These are phyloP conservation scores for Callithrix jacchus DNA, from an alignment of 2,113 vertebrate species.

Conservation along the genomic window DNA sequence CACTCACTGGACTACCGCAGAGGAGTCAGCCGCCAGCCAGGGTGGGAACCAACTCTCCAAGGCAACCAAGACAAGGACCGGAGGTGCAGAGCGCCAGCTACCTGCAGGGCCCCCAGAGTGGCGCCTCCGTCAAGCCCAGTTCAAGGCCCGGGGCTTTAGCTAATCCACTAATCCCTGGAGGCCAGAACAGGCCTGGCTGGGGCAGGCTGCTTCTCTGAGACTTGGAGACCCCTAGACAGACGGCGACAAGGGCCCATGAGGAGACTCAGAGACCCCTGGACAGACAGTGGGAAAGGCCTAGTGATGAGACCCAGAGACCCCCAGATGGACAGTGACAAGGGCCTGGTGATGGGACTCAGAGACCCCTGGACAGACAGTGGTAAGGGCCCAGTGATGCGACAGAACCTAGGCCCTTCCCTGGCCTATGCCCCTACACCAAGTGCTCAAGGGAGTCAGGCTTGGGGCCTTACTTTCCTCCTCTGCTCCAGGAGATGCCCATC, in stretches of 20 bases:
- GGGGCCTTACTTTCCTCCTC: not conserved
- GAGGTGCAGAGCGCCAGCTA: constrained; percentile 18
- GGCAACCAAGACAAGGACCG: not conserved
- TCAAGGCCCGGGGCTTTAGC: not conserved
- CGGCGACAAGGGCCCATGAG: too few species aligned
- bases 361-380: too few species aligned
- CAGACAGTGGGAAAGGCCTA: too few species aligned
- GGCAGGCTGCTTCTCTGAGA: not conserved
- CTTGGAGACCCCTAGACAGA: not conserved
- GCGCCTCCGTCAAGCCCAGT: constrained; percentile 48
- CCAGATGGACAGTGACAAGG: too few species aligned
- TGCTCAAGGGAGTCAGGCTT: not conserved
- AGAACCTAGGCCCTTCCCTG: not conserved
- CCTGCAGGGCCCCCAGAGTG: not conserved
- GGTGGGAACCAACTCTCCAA: not conserved
- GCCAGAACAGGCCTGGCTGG: not conserved
- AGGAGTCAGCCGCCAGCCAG: constrained; percentile 10
- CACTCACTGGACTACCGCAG: not conserved
- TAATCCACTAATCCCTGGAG: constrained; percentile 59
- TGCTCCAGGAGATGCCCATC: not conserved
- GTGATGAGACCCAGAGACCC: not conserved
- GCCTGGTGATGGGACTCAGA: too few species aligned
- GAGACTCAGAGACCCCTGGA: too few species aligned
- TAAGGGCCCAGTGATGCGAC: not conserved
- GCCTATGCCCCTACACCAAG: not conserved